phyloP scores from a whole-genome alignment of 2,797 vertebrate genomes.

The Graptemys geographica region DNA sequence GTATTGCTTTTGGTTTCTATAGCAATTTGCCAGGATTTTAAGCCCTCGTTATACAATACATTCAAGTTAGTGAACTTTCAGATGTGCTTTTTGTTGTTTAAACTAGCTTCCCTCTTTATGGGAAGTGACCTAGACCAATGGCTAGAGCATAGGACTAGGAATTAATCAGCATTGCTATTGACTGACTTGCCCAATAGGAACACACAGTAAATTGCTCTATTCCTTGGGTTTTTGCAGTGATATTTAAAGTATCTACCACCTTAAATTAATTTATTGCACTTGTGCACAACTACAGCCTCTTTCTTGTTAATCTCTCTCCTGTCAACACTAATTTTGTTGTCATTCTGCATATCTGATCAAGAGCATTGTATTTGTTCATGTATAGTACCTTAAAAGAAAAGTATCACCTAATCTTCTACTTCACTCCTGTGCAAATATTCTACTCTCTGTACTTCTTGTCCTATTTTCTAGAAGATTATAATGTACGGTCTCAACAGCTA shows the following conservation, averaged over 20 bases:
- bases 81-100: background rate
- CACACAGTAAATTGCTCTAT: background rate
- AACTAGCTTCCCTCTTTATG: background rate
- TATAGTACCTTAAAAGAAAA: background rate
- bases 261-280: background rate
- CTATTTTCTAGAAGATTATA: too few relatives aligned
- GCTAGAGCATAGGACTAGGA: background rate
- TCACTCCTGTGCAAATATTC: rapidly evolving
- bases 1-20: rapidly evolving
- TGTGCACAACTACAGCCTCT: rapidly evolving
- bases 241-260: background rate
- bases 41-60: background rate
- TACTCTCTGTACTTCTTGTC: too few relatives aligned
- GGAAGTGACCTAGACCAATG: background rate
- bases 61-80: background rate
- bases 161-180: background rate
- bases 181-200: too few relatives aligned
- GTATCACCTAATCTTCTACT: rapidly evolving
- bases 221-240: background rate
- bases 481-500: background rate
- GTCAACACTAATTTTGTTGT: background rate
- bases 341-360: rapidly evolving
- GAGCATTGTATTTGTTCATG: background rate
- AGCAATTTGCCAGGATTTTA: background rate
- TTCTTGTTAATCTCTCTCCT: background rate